phyloP scores from a whole-genome alignment of 2,113 vertebrate species.

The Hyperopisus bebe region DNA sequence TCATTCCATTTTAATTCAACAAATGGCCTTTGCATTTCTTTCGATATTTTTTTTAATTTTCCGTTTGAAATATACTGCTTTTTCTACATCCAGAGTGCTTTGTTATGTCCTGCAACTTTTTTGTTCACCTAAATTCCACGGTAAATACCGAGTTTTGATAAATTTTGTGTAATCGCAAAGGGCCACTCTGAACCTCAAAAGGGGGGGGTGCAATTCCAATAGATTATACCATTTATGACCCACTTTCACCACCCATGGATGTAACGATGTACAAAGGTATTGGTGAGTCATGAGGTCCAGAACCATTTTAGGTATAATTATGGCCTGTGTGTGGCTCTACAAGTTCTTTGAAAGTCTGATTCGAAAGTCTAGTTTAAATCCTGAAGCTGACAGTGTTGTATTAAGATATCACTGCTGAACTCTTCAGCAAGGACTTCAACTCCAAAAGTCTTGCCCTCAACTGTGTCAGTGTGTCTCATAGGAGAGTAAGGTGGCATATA shows the following conservation, averaged over 20 bases:
- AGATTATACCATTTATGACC: background rate
- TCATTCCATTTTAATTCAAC: background rate
- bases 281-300: background rate
- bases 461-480: background rate
- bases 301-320: background rate
- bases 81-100: too few species aligned
- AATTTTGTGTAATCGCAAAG: too few species aligned
- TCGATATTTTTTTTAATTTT: too few species aligned
- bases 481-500: background rate
- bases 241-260: background rate
- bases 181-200: too few species aligned
- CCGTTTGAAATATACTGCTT: too few species aligned
- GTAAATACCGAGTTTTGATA: too few species aligned
- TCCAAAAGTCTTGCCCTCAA: background rate
- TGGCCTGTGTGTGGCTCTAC: background rate
- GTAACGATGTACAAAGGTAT: background rate
- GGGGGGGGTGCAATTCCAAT: too few species aligned
- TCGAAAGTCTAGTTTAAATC: background rate
- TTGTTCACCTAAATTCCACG: too few species aligned
- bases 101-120: too few species aligned
- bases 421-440: too few species aligned
- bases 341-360: background rate
- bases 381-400: too few species aligned
- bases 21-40: background rate
- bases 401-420: background rate